phyloP scores from a whole-genome alignment of 2,797 vertebrate species.

The Rhinichthys osculus region DNA sequence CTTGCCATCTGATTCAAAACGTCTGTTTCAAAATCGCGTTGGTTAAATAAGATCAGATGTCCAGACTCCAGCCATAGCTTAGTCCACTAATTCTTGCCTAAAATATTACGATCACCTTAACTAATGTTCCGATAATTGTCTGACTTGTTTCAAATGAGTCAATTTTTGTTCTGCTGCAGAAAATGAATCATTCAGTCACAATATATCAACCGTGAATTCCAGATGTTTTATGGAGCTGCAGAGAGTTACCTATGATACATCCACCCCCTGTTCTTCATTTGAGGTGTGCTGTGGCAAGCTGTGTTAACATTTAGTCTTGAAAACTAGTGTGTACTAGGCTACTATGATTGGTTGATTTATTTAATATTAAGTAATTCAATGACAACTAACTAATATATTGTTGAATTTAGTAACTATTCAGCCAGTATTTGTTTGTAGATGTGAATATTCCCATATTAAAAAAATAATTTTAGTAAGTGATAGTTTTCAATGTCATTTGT shows the following conservation, averaged over 20 bases:
- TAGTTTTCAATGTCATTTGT: background rate
- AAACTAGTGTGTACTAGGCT: background rate
- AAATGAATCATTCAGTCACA: background rate
- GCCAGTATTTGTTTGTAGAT: background rate
- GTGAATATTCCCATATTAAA: background rate
- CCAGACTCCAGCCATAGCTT: background rate
- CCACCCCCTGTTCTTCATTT: background rate
- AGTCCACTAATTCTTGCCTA: background rate
- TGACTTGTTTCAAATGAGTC: background rate
- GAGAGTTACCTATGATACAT: conserved; percentile 10
- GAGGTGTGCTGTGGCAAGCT: conserved; percentile 32
- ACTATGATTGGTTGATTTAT: background rate
- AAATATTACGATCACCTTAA: background rate
- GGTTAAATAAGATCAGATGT: conserved; percentile 6
- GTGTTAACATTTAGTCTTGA: background rate
- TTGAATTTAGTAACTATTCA: background rate
- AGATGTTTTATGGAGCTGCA: background rate
- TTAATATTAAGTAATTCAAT: background rate
- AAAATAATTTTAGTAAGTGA: background rate
- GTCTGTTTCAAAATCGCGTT: background rate
- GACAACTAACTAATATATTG: background rate
- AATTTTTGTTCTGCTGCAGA: background rate
- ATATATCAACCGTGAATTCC: background rate
- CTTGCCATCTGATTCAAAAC: background rate
- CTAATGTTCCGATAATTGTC: background rate